Evolutionary conservation across 2,888 invertebrate genomes (phyloP).

Genomic region (Noctua pronuba): DNA sequence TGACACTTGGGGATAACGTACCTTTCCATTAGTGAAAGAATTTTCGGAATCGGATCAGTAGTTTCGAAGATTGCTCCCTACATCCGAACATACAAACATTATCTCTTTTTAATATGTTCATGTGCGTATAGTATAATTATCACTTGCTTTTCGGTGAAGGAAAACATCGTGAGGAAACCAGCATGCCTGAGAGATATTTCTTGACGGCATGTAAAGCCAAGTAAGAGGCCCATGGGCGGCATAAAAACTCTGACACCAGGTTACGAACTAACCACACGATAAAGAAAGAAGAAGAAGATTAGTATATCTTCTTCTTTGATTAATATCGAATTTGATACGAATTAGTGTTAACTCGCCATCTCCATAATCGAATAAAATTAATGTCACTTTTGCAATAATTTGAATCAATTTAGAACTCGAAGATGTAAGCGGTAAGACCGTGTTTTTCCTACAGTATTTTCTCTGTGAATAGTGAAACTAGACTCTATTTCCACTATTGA

Average conservation of each 20-base stretch:
- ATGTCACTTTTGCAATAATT: neutral
- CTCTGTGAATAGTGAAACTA: neutral
- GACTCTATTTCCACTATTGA: fast-evolving
- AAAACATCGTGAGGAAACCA: too few species aligned
- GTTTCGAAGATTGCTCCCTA: neutral
- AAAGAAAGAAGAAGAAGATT: too few species aligned
- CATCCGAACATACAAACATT: neutral
- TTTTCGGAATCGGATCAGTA: neutral
- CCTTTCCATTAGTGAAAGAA: neutral
- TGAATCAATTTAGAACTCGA: neutral
- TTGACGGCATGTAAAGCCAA: too few species aligned
- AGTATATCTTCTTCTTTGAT: neutral
- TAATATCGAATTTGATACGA: neutral
- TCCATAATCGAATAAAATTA: neutral
- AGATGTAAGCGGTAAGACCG: neutral
- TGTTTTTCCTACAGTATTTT: neutral
- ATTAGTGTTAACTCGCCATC: slow-evolving; percentile 5
- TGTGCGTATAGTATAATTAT: too few species aligned
- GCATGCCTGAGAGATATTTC: too few species aligned
- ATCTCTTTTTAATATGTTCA: neutral
- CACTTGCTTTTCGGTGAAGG: too few species aligned
- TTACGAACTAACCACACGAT: too few species aligned
- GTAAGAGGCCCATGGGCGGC: too few species aligned
- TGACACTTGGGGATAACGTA: neutral
- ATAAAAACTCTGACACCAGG: too few species aligned